These are phyloP conservation scores for Mesorhabditis sp. DNA, from an alignment of 2,888 invertebrate genomes.

Conservation along the genomic window DNA sequence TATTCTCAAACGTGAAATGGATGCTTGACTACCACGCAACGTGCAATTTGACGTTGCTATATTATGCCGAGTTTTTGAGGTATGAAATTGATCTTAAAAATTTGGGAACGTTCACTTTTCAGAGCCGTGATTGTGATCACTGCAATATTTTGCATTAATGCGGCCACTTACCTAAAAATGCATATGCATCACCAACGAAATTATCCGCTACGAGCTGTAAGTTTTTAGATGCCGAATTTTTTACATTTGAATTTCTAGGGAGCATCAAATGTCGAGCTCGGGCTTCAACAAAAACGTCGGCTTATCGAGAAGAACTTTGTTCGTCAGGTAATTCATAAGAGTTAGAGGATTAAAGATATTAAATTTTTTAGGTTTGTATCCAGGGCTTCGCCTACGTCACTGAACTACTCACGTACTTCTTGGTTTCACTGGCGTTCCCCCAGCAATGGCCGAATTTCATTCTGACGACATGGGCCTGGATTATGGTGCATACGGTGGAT, in stretches of 20 bases:
- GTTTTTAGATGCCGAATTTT: background rate
- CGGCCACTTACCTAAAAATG: conserved; percentile 32
- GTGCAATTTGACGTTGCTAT: conserved; percentile 29
- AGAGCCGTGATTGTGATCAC: conserved; percentile 32
- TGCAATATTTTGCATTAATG: conserved; percentile 29
- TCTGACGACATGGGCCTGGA: conserved; percentile 37
- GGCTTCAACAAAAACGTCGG: conserved; percentile 27
- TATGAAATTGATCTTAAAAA: background rate
- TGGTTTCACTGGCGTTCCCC: conserved; percentile 22
- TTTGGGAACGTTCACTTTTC: background rate
- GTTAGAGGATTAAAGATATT: background rate
- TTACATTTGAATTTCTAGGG: conserved; percentile 8
- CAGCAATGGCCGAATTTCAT: conserved; percentile 40
- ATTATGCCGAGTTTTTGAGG: conserved; percentile 34
- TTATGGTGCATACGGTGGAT: conserved; percentile 31
- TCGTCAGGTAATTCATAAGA: conserved; percentile 22
- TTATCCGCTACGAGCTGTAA: conserved; percentile 8
- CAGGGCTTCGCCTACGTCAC: conserved; percentile 34
- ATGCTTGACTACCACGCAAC: conserved; percentile 34
- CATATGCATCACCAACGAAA: conserved; percentile 31
- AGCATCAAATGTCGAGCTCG: conserved; percentile 23
- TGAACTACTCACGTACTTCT: conserved; percentile 36
- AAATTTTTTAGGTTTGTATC: conserved; percentile 25
- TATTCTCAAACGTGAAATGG: conserved; percentile 32
- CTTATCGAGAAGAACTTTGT: conserved; percentile 33